Evolutionary conservation across 30 jellyfish, hydroid and myxozoan species (phyloP).

Genomic region (Sanderia malayensis): DNA sequence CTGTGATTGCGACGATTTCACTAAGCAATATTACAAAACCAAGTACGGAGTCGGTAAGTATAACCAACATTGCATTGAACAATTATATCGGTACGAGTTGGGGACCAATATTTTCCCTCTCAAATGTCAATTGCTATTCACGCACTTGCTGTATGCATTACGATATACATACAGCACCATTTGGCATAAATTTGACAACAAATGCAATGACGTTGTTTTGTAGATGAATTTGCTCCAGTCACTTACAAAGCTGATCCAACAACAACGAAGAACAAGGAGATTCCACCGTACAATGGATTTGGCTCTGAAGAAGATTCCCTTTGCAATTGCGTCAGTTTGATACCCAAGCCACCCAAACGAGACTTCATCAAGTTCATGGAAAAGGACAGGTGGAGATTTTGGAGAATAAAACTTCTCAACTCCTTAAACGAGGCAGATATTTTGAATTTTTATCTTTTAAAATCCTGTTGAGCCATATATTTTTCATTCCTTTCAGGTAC

Average conservation of each 20-base stretch:
- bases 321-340: slow-evolving; percentile 80
- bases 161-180: too few species aligned
- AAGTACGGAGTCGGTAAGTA: slow-evolving; percentile 78
- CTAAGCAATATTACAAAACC: slow-evolving; percentile 70
- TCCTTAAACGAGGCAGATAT: too few species aligned
- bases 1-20: slow-evolving; percentile 92
- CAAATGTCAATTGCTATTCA: too few species aligned
- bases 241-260: slow-evolving; percentile 68
- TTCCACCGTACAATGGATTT: slow-evolving; percentile 93
- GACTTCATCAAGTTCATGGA: slow-evolving; percentile 95
- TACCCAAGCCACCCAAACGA: slow-evolving; percentile 94
- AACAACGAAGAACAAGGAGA: slow-evolving; percentile 51
- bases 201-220: too few species aligned
- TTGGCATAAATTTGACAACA: too few species aligned
- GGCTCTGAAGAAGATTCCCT: slow-evolving; percentile 97
- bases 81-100: too few species aligned
- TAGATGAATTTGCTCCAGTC: slow-evolving; percentile 78
- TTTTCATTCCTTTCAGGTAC: slow-evolving; percentile 62
- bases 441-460: too few species aligned
- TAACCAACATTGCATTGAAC: too few species aligned
- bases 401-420: background rate
- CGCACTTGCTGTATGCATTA: too few species aligned
- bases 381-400: slow-evolving; percentile 74
- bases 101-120: too few species aligned
- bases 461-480: too few species aligned